These are phyloP conservation scores for Rhipidura dahli DNA, from an alignment of 2,113 vertebrate species.

Conservation along the genomic window DNA sequence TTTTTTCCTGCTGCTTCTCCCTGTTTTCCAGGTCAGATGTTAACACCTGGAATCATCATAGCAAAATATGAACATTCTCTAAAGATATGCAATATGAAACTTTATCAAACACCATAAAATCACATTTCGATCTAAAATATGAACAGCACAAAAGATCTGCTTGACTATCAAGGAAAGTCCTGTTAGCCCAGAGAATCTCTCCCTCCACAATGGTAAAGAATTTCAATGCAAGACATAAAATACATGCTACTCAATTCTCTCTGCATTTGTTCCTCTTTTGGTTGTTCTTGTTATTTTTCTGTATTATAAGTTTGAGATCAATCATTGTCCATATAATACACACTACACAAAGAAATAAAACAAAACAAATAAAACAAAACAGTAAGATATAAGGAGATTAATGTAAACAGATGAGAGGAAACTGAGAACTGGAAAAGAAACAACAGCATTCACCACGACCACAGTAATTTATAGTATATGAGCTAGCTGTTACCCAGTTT, in stretches of 20 bases:
- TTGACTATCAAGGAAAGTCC: not conserved
- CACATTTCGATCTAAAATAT: not conserved
- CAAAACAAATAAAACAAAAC: not conserved
- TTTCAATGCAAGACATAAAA: not conserved
- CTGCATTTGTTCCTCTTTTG: not conserved
- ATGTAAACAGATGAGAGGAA: not conserved
- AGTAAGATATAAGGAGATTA: not conserved
- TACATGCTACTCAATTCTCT: not conserved
- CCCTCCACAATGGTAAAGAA: not conserved
- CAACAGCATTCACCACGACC: not conserved
- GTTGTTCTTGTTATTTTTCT: not conserved
- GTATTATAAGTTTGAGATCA: not conserved
- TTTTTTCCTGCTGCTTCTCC: slow-evolving; percentile 85
- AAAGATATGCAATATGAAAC: not conserved
- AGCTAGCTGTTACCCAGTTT: not conserved
- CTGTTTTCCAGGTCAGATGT: slow-evolving; percentile 79
- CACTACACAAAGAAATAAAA: not conserved
- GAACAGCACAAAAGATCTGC: not conserved
- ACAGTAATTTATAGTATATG: not conserved
- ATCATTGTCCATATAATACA: not conserved
- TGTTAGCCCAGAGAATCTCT: not conserved
- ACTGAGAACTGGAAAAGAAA: not conserved
- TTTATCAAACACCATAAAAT: not conserved
- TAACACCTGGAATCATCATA: slow-evolving; percentile 58
- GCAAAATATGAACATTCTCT: not conserved